phyloP scores from a whole-genome alignment of 2,797 vertebrate genomes.

The Bradypodion pumilum region DNA sequence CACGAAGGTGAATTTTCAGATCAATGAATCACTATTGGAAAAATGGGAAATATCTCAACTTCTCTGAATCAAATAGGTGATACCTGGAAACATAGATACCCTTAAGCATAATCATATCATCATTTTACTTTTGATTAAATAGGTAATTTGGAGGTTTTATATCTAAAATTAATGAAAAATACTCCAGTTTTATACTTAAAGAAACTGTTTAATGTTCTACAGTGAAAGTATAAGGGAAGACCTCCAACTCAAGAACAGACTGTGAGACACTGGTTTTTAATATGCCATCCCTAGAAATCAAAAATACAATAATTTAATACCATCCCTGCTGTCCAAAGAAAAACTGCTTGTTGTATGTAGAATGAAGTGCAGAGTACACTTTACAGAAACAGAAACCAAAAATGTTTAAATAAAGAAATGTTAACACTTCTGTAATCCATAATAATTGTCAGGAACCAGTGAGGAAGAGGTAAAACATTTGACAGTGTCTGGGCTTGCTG shows the following conservation, averaged over 20 bases:
- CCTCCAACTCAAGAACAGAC: constrained; percentile 39
- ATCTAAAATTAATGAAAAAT: neutral
- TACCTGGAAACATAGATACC: neutral
- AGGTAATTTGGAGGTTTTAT: neutral
- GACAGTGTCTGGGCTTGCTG: constrained; percentile 76
- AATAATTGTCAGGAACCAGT: constrained; percentile 67
- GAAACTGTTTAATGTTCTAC: constrained; percentile 45
- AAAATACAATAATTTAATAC: constrained; percentile 49
- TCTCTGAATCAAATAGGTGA: neutral
- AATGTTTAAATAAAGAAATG: constrained; percentile 59
- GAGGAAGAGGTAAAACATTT: constrained; percentile 67
- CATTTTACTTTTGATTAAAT: neutral
- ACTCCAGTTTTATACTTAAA: neutral
- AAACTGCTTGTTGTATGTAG: constrained; percentile 47
- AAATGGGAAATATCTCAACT: neutral
- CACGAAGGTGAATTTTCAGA: neutral
- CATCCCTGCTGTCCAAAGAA: constrained; percentile 44
- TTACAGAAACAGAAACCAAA: constrained; percentile 62
- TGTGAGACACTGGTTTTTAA: neutral
- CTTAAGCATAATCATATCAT: neutral
- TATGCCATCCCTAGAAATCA: constrained; percentile 59
- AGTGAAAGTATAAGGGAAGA: constrained; percentile 55
- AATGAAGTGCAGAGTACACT: constrained; percentile 46
- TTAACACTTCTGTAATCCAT: constrained; percentile 69
- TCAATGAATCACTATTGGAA: neutral